A percentile compares a stretch with the other conserved stretches of the same genome.
Conservation (phyloP, 2,888 invertebrate genomes). For the Monochamus alternatus region DNA sequence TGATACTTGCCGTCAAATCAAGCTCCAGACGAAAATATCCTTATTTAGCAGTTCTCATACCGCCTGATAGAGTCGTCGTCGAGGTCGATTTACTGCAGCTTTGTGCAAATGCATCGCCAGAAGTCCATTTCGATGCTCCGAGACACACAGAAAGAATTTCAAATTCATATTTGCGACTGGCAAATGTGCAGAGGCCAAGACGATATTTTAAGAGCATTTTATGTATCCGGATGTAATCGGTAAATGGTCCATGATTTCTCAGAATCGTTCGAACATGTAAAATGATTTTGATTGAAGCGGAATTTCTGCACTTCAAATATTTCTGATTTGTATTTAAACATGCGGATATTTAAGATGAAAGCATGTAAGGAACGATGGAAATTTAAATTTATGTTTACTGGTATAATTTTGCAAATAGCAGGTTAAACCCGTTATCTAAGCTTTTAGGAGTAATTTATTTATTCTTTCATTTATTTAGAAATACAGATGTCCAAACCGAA, state of each 20-base stretch:
- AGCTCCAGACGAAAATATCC: not conserved
- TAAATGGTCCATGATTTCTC: not conserved
- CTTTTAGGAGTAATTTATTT: too few species aligned
- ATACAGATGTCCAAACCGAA: too few species aligned
- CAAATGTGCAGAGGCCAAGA: not conserved
- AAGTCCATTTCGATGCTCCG: constrained; percentile 1
- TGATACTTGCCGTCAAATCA: not conserved
- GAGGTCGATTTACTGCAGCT: not conserved
- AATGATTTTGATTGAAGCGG: not conserved
- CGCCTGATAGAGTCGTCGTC: not conserved
- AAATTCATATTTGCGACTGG: constrained; percentile 3
- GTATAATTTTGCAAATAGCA: too few species aligned
- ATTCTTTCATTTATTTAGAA: too few species aligned
- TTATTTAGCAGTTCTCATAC: not conserved
- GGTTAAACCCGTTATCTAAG: too few species aligned
- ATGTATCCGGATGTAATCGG: constrained; percentile 1
- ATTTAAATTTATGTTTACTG: too few species aligned
- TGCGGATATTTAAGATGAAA: not conserved
- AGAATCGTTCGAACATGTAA: not conserved
- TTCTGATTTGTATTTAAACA: not conserved
- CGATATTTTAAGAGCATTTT: not conserved
- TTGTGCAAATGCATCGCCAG: constrained; percentile 11
- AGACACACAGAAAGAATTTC: not conserved
- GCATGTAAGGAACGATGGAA: not conserved
- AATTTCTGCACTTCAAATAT: not conserved